Base-by-base conservation (phyloP, 2,113 vertebrate species). In the Cercocebus atys region DNA sequence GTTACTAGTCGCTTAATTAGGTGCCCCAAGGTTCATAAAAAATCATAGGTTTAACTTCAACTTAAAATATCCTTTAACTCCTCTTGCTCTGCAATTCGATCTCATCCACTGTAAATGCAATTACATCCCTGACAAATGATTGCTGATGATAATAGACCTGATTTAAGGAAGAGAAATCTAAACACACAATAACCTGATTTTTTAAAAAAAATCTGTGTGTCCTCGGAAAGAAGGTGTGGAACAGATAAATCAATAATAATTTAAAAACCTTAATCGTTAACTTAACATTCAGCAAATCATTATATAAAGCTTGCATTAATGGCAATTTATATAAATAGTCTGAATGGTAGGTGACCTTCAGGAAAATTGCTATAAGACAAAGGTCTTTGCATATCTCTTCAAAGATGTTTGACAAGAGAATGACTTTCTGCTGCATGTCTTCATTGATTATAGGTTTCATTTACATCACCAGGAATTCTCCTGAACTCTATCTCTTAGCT, bases 41-140 rank as follows among this genome's bases (percentile, higher is more conserved):
- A 97, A 97, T 98, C 97, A 96, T 43, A 97, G 94, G 96, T 96
- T 97, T 98, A 90, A 80, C 87, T 97, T 97, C 84, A 93, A 93
- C 73, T 50, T 95, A 97, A 96, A 78, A 96, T 90, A 96, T 86
- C 68, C 85, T 95, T 90, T 90, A 88, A 72, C 50, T 80, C 64
- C 76, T 78, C 76, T 91, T 92, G 85, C 88, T 90, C 95, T 96
- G 68, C 86, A 97, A 94, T 87, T 92, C 25, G 0, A 82, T 97
- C 72, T 93, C 81, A 82, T 35, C 40, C 45, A 90, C 61, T 76
- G 35, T 87, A 93, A 43, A 50, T 55, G 80, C 50, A 96, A 95
- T 96, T 80, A 90, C 2, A 88, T 50, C 30, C 79, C 70, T 92
- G 88, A 80, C 78, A 88, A 97, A 85, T 75, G 55, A 94, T 13